phyloP scores from a whole-genome alignment of 2,888 invertebrate genomes.

The Caenorhabditis drosophilae region DNA sequence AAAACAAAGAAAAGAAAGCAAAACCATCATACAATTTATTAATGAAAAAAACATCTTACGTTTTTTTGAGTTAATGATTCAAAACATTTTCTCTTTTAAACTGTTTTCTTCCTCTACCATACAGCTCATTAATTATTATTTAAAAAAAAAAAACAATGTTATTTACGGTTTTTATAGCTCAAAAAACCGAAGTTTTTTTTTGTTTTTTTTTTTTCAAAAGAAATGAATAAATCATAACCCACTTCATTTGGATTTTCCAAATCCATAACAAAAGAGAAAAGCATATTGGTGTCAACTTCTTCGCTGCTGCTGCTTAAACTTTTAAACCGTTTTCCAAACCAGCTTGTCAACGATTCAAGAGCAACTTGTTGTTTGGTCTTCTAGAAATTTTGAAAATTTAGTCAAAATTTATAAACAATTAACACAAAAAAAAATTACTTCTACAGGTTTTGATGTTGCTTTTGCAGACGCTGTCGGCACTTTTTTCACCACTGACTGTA shows the following conservation, averaged over 20 bases:
- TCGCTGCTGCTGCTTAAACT: background rate
- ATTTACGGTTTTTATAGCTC: too few species aligned
- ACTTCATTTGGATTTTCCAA: conserved; percentile 62
- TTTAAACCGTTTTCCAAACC: conserved; percentile 29
- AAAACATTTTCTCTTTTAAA: too few species aligned
- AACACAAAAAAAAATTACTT: background rate
- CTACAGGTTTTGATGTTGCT: conserved; percentile 20
- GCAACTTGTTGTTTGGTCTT: conserved; percentile 12
- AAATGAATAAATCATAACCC: too few species aligned
- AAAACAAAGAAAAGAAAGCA: too few species aligned
- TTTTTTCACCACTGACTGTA: conserved; percentile 9
- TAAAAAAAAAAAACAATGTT: too few species aligned
- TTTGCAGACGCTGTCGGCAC: conserved; percentile 13
- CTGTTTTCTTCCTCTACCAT: too few species aligned
- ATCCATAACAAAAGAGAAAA: conserved; percentile 35
- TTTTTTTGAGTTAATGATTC: too few species aligned
- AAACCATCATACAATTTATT: too few species aligned
- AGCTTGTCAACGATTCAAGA: conserved; percentile 13
- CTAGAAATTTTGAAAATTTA: background rate
- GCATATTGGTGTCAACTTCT: conserved; percentile 7
- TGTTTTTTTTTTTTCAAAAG: too few species aligned
- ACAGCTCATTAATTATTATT: too few species aligned
- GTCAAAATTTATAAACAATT: background rate
- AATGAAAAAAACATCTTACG: too few species aligned
- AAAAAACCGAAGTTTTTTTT: too few species aligned